Evolutionary conservation across 2,797 vertebrate genomes (phyloP).

Genomic region (Coreius guichenoti): DNA sequence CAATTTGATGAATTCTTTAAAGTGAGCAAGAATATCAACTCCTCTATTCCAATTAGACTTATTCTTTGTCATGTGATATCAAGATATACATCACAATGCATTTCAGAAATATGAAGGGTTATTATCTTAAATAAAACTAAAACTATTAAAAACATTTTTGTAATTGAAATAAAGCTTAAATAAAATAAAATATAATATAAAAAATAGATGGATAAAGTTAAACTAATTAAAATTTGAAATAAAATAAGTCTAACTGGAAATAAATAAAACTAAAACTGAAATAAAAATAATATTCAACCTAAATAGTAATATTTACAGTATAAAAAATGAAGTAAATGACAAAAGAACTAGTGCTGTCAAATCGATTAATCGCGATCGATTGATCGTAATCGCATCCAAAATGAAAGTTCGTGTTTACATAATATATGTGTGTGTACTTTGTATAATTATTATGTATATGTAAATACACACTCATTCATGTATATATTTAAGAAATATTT

Average conservation of each 20-base stretch:
- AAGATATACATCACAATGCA: not conserved
- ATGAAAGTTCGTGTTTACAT: too few relatives aligned
- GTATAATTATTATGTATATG: too few relatives aligned
- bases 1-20: not conserved
- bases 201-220: not conserved
- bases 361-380: too few relatives aligned
- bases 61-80: not conserved
- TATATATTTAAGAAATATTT: too few relatives aligned
- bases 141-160: not conserved
- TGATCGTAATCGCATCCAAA: too few relatives aligned
- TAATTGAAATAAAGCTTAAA: not conserved
- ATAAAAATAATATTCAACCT: not conserved
- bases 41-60: not conserved
- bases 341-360: too few relatives aligned
- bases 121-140: not conserved
- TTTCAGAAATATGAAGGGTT: not conserved
- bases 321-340: not conserved
- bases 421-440: too few relatives aligned
- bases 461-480: too few relatives aligned
- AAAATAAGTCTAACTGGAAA: not conserved
- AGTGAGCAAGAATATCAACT: not conserved
- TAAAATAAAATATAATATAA: not conserved
- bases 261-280: not conserved
- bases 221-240: not conserved
- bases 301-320: not conserved